phyloP scores from a whole-genome alignment of 2,888 invertebrate genomes.

The Emmelina monodactyla region DNA sequence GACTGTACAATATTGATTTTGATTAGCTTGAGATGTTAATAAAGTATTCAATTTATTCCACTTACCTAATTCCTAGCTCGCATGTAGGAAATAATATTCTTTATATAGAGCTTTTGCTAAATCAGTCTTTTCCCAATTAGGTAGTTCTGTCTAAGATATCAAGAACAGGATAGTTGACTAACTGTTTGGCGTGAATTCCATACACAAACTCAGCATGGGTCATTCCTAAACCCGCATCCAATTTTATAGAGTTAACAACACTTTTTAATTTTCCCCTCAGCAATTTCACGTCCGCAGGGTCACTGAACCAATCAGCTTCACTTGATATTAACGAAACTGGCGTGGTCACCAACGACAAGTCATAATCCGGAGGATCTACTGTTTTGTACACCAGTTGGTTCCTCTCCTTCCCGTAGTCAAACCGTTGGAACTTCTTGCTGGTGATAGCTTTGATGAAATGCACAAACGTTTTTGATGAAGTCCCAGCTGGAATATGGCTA shows the following conservation, averaged over 20 bases:
- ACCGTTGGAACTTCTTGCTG: conserved; percentile 38
- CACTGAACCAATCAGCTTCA: conserved; percentile 44
- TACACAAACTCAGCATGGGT: conserved; percentile 49
- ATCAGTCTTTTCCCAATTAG: too few species aligned
- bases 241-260: conserved; percentile 24
- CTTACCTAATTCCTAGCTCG: too few species aligned
- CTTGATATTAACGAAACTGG: conserved; percentile 38
- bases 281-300: conserved; percentile 26
- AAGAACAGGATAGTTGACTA: conserved; percentile 34
- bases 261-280: conserved; percentile 29
- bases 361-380: conserved; percentile 30
- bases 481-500: conserved; percentile 43
- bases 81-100: too few species aligned
- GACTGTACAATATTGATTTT: too few species aligned
- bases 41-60: too few species aligned
- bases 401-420: conserved; percentile 28
- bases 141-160: too few species aligned
- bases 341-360: conserved; percentile 30
- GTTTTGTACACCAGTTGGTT: conserved; percentile 31
- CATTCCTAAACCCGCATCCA: conserved; percentile 35
- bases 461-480: conserved; percentile 35
- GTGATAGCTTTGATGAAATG: conserved; percentile 43
- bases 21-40: too few species aligned
- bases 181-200: conserved; percentile 31
- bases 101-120: too few species aligned